Evolutionary conservation across 2,113 vertebrate genomes (phyloP).

Genomic region (Craseonycteris thonglongyai): DNA sequence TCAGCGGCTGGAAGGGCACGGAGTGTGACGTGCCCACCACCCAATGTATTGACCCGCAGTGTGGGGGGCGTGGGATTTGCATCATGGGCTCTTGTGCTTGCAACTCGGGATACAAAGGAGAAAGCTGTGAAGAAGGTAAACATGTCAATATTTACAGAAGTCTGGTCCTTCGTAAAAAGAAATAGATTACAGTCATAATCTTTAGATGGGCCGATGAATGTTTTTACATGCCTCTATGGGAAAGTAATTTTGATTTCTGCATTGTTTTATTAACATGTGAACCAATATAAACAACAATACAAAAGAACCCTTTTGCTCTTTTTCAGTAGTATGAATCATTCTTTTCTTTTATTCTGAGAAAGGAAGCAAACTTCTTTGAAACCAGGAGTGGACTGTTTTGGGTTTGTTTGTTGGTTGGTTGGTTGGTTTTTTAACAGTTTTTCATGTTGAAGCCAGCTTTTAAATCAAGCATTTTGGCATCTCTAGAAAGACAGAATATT

Average conservation of each 20-base stretch:
- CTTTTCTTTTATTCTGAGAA: not conserved
- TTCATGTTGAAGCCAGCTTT: not conserved
- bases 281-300: not conserved
- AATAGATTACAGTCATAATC: not conserved
- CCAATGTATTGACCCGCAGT: conserved; percentile 93
- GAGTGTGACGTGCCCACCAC: conserved; percentile 92
- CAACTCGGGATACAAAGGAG: conserved; percentile 94
- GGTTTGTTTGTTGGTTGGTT: not conserved
- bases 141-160: conserved; percentile 43
- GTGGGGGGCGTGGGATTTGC: conserved; percentile 93
- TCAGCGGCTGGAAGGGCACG: conserved; percentile 97
- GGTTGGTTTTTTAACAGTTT: not conserved
- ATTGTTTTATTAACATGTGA: not conserved
- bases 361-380: not conserved
- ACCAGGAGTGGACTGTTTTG: not conserved
- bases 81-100: conserved; percentile 94
- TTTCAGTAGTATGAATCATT: not conserved
- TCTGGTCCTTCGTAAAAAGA: conserved; percentile 2
- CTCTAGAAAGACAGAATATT: conserved; percentile 61
- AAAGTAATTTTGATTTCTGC: not conserved
- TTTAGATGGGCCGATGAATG: not conserved
- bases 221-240: not conserved
- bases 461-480: not conserved
- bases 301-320: not conserved
- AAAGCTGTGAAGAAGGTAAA: conserved; percentile 95